Conservation (phyloP, 1,140 invertebrate species). For the Sycobia sp. region DNA sequence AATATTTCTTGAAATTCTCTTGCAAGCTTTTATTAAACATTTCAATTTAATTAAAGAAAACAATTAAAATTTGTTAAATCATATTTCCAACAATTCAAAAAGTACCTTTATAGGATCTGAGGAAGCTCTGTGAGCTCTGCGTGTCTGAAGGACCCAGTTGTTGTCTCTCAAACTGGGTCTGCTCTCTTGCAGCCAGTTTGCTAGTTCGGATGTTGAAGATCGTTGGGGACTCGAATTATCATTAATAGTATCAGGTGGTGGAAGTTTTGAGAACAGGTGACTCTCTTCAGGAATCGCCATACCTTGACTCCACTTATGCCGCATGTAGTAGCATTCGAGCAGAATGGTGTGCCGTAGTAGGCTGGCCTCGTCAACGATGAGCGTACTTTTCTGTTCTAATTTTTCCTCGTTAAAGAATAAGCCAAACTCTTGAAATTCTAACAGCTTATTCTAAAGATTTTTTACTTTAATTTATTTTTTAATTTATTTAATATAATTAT, state of each 20-base stretch:
- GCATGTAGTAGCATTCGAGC: slow-evolving; percentile 48
- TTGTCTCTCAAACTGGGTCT: slow-evolving; percentile 50
- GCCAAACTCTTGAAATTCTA: slow-evolving; percentile 49
- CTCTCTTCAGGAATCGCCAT: slow-evolving; percentile 42
- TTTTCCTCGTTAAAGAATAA: not conserved
- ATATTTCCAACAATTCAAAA: not conserved
- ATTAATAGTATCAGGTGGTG: slow-evolving; percentile 37
- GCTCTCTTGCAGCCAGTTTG: slow-evolving; percentile 44
- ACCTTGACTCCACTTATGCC: slow-evolving; percentile 37
- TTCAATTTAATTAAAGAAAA: no score
- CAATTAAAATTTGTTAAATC: no score
- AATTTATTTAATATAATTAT: not conserved
- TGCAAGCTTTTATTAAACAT: no score
- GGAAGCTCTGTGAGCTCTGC: slow-evolving; percentile 49
- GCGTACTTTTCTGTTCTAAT: slow-evolving; percentile 32
- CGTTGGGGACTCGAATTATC: slow-evolving; percentile 9
- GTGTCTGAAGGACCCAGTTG: slow-evolving; percentile 51
- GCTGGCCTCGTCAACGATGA: slow-evolving; percentile 51
- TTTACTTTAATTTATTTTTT: not conserved
- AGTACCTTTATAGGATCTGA: slow-evolving; percentile 45
- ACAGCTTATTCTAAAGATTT: slow-evolving; percentile 46
- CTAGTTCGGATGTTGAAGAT: slow-evolving; percentile 4
- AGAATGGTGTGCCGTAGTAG: slow-evolving; percentile 51
- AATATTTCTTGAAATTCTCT: no score
- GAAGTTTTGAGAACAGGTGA: slow-evolving; percentile 49